Evolutionary conservation across 2,797 vertebrate species (phyloP), one percentile per base, ranked within the genome.

Genomic region (Heliangelus exortis): DNA sequence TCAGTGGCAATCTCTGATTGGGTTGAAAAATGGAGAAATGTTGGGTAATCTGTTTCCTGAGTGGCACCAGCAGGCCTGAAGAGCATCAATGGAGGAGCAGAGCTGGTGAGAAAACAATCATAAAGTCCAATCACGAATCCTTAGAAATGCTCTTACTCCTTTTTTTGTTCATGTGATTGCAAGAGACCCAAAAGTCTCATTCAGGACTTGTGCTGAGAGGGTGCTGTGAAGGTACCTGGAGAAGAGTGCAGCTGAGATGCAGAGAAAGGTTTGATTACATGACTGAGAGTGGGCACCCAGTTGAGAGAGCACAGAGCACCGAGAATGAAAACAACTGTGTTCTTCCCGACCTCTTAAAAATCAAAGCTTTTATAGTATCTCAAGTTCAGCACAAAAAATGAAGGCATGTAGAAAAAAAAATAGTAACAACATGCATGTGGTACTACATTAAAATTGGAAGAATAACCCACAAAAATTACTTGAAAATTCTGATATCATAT

Each of bases 1-100:
- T 93, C 92, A 92, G 84, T 48, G 93, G 73, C 48, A 94, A 96
- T 90, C 76, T 95, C 73, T 94, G 93, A 93, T 77, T 83, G 90
- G 87, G 72, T 84, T 95, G 74, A 72, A 91, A 96, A 81, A 90
- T 11, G 59, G 85, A 59, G 73, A 94, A 79, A n/a, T 80, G 79
- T 91, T 78, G 57, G 95, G 80, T 93, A 92, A 96, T 92, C 92
- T 92, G 47, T 87, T 84, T 94, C 75, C 90, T 84, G 84, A 96
- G 84, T 77, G 89, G 86, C 79, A 96, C 89, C 87, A 87, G 93
- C 88, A 92, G 75, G 62, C 33, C 79, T 78, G 61, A 85, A 65
- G 86, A 89, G 58, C 65, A 61, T 36, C 72, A 90, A 87, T 2
- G 48, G 87, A 59, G 61, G 31, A 90, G 59, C 34, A 73, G 62